phyloP scores from a whole-genome alignment of 2,113 vertebrate genomes.

The Hylia prasina region DNA sequence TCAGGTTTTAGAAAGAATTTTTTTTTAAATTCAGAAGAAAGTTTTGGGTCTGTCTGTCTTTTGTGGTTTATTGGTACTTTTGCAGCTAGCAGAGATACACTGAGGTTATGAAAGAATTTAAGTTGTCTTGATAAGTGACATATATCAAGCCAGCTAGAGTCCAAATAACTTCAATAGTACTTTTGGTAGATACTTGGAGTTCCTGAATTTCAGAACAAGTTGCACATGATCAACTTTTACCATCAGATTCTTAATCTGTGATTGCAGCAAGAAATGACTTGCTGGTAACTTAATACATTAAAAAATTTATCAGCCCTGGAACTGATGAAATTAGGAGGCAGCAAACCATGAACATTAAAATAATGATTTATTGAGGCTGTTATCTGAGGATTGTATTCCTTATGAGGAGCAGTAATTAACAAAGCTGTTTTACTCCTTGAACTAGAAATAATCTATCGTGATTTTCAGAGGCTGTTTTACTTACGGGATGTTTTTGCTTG shows the following conservation, averaged over 20 bases:
- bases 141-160: background rate
- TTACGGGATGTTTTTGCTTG: background rate
- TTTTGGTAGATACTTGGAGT: background rate
- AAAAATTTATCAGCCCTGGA: background rate
- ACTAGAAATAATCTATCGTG: background rate
- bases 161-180: background rate
- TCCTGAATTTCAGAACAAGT: background rate
- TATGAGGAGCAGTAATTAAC: background rate
- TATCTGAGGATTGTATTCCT: background rate
- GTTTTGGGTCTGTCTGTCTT: background rate
- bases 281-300: constrained; percentile 14
- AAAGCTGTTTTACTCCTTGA: background rate
- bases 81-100: background rate
- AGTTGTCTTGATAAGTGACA: background rate
- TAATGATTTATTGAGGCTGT: background rate
- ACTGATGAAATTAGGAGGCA: background rate
- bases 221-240: background rate
- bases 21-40: background rate
- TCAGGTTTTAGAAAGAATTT: background rate
- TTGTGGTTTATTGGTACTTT: background rate
- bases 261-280: constrained; percentile 20
- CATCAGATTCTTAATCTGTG: background rate
- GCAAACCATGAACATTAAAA: constrained; percentile 26
- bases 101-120: background rate
- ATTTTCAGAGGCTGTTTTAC: background rate